Evolutionary conservation across 1,140 invertebrate species (phyloP).

Genomic region (Chrysomallon squamiferum): DNA sequence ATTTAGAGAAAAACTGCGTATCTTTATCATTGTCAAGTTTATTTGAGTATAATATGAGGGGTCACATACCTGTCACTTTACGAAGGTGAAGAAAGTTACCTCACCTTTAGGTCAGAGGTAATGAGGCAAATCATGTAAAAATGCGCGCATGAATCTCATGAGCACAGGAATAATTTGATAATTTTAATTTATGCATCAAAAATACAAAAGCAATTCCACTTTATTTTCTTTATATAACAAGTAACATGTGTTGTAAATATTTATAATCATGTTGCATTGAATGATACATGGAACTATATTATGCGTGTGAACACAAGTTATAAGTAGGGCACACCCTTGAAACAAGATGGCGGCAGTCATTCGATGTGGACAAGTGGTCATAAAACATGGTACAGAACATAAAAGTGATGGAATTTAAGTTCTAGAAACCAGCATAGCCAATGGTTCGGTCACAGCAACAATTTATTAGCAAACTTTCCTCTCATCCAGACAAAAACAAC

Average conservation of each 20-base stretch:
- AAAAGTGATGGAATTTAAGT: no score
- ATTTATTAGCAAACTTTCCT: no score
- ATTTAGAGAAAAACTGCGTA: no score
- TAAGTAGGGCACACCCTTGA: neutral
- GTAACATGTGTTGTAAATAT: neutral
- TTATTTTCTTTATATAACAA: neutral
- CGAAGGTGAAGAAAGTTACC: neutral
- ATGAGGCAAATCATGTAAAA: slow-evolving; percentile 2
- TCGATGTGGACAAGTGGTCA: slow-evolving; percentile 10
- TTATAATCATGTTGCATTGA: neutral
- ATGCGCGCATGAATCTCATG: neutral
- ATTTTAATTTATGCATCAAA: neutral
- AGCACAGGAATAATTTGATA: neutral
- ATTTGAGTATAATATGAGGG: no score
- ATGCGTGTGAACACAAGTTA: neutral
- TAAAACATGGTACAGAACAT: neutral
- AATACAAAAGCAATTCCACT: no score
- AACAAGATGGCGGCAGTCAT: slow-evolving; percentile 9
- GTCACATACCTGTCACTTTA: no score
- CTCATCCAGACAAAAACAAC: neutral
- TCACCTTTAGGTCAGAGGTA: slow-evolving; percentile 6
- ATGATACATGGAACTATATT: neutral
- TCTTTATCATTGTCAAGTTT: no score
- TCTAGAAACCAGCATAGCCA: no score
- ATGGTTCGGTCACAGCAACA: no score